Evolutionary conservation across 2,888 invertebrate species (phyloP), one percentile per base, ranked within the genome.

Genomic region (Ochropleura plecta): DNA sequence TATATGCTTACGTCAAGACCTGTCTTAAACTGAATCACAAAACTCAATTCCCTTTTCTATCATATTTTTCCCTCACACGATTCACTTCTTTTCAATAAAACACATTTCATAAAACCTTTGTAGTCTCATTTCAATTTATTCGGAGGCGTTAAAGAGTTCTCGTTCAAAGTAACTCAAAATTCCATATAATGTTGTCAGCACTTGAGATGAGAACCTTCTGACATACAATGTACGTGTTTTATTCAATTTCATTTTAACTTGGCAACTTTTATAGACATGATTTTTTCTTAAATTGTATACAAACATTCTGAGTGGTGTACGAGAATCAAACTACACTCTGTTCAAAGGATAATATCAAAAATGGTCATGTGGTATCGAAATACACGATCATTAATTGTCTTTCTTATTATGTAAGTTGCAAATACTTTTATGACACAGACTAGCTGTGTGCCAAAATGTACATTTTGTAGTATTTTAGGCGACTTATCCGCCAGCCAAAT

Each of bases 121-220:
- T 70, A 70, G 48, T 70, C 53, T 60, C 70, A 79, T 75, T 83
- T 83, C 79, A 84, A 84, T 84, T 76, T 83, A 40, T 79, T 73
- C 74, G 57, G 49, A 73, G 64, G 67, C 72, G 65, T 72, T 70
- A 67, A 76, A 76, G 66, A 76, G 81, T 63, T 55, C 55, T 30
- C 76, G 9, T 10, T 62, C 66, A 42, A 57, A 81, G 66, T 18
- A 76, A 59, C 42, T 71, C 48, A 51, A 67, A 30, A 67, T 67
- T 44, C 42, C 40, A 63, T 67, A 76, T 81, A 76, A 63, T 14
- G 42, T 10, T 81, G n/a, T 57, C 63, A 57, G 14, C 51, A 81
- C 14, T 63, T 12, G 14, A 63, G 46, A 76, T 53, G 40, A 30
- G 48, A 48, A 46, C n/a, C 4, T 7, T 63, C n/a, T 20, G 6